A percentile compares a stretch with the other conserved stretches of the same genome.
phyloP scores from a whole-genome alignment of 1,140 invertebrate species.

The Calephelis nemesis region DNA sequence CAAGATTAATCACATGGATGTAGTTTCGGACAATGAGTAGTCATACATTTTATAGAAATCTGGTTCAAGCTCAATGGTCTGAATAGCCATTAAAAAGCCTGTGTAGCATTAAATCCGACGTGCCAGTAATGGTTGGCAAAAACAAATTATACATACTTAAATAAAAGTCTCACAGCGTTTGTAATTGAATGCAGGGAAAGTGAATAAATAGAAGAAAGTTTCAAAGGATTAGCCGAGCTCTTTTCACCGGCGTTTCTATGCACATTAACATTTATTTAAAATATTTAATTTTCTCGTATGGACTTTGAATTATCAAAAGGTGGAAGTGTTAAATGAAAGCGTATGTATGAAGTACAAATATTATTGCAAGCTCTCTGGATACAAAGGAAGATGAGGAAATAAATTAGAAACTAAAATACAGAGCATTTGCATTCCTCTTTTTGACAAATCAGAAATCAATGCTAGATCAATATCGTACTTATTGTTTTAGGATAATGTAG shows the following conservation, averaged over 20 bases:
- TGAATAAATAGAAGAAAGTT: slow-evolving; percentile 75
- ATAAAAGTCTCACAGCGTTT: slow-evolving; percentile 29
- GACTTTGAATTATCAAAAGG: no score
- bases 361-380: no score
- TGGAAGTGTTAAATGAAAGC: no score
- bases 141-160: slow-evolving; percentile 6
- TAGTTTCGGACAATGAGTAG: not conserved
- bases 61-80: slow-evolving; percentile 24
- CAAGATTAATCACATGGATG: slow-evolving; percentile 10
- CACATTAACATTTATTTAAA: slow-evolving; percentile 23
- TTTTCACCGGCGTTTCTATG: slow-evolving; percentile 27
- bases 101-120: not conserved
- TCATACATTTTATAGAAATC: slow-evolving; percentile 29
- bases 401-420: no score
- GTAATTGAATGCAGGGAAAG: slow-evolving; percentile 60
- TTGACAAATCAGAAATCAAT: no score
- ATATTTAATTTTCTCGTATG: not conserved
- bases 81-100: slow-evolving; percentile 17
- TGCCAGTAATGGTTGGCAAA: not conserved
- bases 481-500: no score
- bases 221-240: slow-evolving; percentile 62
- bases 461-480: no score
- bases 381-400: no score
- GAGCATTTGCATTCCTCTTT: no score
- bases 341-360: no score